Conservation (phyloP, 2,888 invertebrate species). For the Archips xylosteana region DNA sequence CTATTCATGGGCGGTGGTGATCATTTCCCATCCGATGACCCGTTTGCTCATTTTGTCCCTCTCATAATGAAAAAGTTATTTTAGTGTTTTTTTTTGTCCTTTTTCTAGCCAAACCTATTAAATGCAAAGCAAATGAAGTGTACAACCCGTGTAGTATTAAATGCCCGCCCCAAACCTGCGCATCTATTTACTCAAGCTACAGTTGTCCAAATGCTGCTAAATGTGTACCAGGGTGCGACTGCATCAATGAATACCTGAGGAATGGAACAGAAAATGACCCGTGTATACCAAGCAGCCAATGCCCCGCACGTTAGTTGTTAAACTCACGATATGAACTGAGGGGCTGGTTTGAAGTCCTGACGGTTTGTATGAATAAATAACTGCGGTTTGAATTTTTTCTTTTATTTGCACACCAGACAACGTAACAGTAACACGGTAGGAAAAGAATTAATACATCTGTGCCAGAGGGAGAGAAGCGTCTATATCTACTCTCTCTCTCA, state of each 20-base stretch:
- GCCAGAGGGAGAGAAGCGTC: too few relatives aligned
- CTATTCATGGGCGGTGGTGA: too few relatives aligned
- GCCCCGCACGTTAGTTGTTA: slow-evolving; percentile 35
- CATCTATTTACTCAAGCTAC: slow-evolving; percentile 28
- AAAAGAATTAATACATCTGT: too few relatives aligned
- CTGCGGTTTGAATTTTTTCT: too few relatives aligned
- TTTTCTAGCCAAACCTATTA: slow-evolving; percentile 24
- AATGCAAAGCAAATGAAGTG: slow-evolving; percentile 40
- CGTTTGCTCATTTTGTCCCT: too few relatives aligned
- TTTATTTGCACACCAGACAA: too few relatives aligned
- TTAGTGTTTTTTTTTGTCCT: background rate
- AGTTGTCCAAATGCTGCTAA: background rate
- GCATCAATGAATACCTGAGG: slow-evolving; percentile 39
- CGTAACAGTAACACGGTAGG: too few relatives aligned
- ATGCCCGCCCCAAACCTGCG: slow-evolving; percentile 44
- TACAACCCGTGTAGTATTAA: slow-evolving; percentile 27
- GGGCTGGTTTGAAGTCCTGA: too few relatives aligned
- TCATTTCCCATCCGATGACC: too few relatives aligned
- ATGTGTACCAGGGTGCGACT: slow-evolving; percentile 41
- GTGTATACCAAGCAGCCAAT: slow-evolving; percentile 41
- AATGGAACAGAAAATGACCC: slow-evolving; percentile 39
- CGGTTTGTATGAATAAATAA: too few relatives aligned
- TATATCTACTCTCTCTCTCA: too few relatives aligned
- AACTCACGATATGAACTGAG: too few relatives aligned
- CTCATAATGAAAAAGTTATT: background rate